Conservation (phyloP, 2,113 vertebrate genomes). For the Aix galericulata region DNA sequence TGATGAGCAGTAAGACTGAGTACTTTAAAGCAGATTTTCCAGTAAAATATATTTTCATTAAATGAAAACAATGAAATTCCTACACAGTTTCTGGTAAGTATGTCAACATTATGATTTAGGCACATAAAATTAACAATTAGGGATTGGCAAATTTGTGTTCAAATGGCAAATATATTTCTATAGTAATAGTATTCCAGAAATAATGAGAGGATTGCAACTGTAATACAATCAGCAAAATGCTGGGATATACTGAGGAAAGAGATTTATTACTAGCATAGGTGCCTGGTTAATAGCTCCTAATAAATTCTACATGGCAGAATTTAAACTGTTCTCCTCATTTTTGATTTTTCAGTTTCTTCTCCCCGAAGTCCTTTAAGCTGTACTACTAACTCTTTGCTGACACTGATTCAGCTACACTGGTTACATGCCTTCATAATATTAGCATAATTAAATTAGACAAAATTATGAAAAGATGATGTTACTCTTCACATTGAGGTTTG, state of each 20-base stretch:
- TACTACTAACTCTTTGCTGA: background rate
- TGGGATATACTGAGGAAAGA: background rate
- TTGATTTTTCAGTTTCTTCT: background rate
- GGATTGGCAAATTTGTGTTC: no score
- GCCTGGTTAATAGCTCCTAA: no score
- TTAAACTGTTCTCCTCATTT: background rate
- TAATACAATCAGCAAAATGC: background rate
- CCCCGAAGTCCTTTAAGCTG: background rate
- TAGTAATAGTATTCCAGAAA: background rate
- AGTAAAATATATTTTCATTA: background rate
- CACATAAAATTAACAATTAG: background rate
- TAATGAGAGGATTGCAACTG: background rate
- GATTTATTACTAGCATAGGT: background rate
- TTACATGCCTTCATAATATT: background rate
- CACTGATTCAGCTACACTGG: background rate
- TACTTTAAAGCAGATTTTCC: background rate
- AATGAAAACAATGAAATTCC: background rate
- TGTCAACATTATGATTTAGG: background rate
- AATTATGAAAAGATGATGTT: slow-evolving; percentile 15
- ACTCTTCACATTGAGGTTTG: background rate
- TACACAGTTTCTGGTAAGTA: background rate
- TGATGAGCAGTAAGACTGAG: background rate
- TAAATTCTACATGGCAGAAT: background rate
- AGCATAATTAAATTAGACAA: slow-evolving; percentile 1
- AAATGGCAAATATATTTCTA: background rate